Percentiles rank a stretch among this genome's conserved stretches.
These are phyloP conservation scores for Molossus molossus DNA, from an alignment of 2,797 vertebrate species.

Conservation along the genomic window DNA sequence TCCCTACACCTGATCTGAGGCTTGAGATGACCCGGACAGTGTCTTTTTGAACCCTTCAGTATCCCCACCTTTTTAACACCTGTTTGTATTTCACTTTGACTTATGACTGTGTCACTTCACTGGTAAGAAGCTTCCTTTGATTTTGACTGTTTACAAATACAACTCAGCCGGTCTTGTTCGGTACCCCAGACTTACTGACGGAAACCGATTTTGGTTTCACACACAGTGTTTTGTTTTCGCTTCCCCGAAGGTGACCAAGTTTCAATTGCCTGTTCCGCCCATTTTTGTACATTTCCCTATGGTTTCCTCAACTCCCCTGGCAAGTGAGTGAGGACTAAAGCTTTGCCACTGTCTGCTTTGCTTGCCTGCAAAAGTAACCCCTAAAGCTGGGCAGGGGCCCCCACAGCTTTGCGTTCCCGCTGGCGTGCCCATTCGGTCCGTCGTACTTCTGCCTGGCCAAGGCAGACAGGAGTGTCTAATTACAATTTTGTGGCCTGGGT, in stretches of 20 bases:
- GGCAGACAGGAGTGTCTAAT: slow-evolving; percentile 91
- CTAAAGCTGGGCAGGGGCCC: slow-evolving; percentile 74
- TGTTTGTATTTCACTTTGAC: slow-evolving; percentile 79
- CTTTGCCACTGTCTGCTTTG: slow-evolving; percentile 70
- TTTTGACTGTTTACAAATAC: slow-evolving; percentile 84
- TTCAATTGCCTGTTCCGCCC: slow-evolving; percentile 72
- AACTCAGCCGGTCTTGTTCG: slow-evolving; percentile 67
- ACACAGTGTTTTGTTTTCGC: slow-evolving; percentile 63
- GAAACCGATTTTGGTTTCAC: slow-evolving; percentile 80
- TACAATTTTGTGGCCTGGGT: slow-evolving; percentile 95
- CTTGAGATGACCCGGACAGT: neutral
- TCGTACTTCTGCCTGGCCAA: slow-evolving; percentile 79
- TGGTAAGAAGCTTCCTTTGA: slow-evolving; percentile 77
- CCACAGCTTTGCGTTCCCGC: slow-evolving; percentile 49
- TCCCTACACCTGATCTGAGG: neutral
- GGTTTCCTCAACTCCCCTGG: slow-evolving; percentile 72
- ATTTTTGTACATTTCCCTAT: slow-evolving; percentile 63
- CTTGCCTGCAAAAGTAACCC: slow-evolving; percentile 78
- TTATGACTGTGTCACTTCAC: slow-evolving; percentile 83
- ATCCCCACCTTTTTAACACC: slow-evolving; percentile 11
- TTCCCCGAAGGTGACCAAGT: slow-evolving; percentile 81
- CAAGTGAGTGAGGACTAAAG: slow-evolving; percentile 81
- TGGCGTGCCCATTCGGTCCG: slow-evolving; percentile 40
- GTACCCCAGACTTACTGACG: slow-evolving; percentile 33
- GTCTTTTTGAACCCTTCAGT: neutral